phyloP scores from a whole-genome alignment of 2,113 vertebrate species.

The Trachemys scripta region DNA sequence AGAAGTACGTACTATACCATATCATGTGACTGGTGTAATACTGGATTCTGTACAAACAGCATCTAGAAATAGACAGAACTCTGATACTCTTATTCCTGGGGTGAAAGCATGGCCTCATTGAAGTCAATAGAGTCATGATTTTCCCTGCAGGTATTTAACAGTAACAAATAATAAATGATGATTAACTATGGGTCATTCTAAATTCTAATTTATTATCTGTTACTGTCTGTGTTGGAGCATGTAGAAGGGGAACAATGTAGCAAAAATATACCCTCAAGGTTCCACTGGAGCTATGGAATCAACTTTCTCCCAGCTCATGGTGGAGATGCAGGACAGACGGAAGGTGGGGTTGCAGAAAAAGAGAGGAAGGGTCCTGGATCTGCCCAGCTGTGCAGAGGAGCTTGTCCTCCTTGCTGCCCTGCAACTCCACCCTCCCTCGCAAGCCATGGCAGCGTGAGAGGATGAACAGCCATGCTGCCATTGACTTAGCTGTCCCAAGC shows the following conservation, averaged over 20 bases:
- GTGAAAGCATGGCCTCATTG: not conserved
- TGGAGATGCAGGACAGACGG: not conserved
- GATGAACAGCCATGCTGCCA: not conserved
- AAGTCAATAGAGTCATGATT: not conserved
- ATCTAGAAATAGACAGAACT: not conserved
- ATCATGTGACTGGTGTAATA: not conserved
- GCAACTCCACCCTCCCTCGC: rapidly evolving
- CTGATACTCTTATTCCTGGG: not conserved
- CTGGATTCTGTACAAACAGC: rapidly evolving
- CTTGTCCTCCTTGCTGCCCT: rapidly evolving
- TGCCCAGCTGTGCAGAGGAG: not conserved
- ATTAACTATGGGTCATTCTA: not conserved
- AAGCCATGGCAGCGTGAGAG: not conserved
- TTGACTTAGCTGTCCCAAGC: not conserved
- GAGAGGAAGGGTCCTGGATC: not conserved
- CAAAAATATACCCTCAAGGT: not conserved
- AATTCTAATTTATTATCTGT: not conserved
- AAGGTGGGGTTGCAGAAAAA: rapidly evolving
- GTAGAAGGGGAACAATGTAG: not conserved
- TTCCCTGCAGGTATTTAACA: not conserved
- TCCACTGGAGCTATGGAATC: not conserved
- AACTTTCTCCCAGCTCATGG: too few species aligned
- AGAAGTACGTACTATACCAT: not conserved
- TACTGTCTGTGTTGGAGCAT: not conserved
- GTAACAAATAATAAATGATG: not conserved